Evolutionary conservation across 1,140 invertebrate species (phyloP), one percentile per base, ranked within the genome.

Genomic region (Wasmannia auropunctata): DNA sequence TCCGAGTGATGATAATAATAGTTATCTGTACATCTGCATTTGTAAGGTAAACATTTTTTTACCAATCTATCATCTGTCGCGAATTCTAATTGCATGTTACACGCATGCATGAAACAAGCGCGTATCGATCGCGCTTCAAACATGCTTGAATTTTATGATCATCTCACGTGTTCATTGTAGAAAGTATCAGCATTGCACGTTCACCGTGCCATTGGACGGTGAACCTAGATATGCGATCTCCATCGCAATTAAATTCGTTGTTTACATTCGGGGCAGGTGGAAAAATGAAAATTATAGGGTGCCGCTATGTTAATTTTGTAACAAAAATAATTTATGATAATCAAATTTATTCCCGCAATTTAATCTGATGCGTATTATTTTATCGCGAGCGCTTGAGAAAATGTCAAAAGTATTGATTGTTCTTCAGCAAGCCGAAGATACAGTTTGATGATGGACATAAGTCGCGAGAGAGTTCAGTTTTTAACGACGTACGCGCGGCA

Each of bases 11-110:
- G n/a, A 19, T 16, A 37, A 67, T 67, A 67, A 43, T 67, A 40
- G 1, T 65, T 67, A 25, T 28, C 22, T 69, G 16, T 46, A 1
- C 46, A 69, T 31, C 25, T 28, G 11, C 28, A 46, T 28, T 28
- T 28, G 25, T 34, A 14, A 46, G 22, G 6, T 70, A 46, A 70
- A 70, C 16, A 70, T 70, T 28, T 43, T 7, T 69, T 43, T 70
- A 43, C 8, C 8, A 70, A 70, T 46, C 67, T 70, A 49, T 46
- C 67, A 46, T 70, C 67, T 49, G 25, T 46, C 25, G 25, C 67
- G 25, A 70, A 70, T 70, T 70, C 28, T 70, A 46, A 49, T 70
- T 70, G 40, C 25, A 49, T 16, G 5, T 46, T 46, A 63, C 62
- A 63, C 31, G 62, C 19, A 34, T 67, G 25, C 37, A 16, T 28